Conservation (phyloP, 2,888 invertebrate species). For the Vanessa cardui region DNA sequence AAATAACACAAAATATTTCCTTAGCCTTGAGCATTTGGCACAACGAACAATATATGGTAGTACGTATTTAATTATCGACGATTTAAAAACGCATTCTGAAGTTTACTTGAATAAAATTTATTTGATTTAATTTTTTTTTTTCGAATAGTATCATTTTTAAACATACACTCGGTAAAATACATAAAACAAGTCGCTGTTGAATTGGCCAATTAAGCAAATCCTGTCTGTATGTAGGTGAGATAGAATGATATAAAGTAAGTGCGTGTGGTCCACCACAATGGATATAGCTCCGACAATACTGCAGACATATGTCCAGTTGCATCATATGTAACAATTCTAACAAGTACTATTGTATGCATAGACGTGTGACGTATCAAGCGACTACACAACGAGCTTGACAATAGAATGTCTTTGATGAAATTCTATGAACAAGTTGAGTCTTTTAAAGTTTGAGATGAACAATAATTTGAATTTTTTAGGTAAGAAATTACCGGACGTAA, state of each 20-base stretch:
- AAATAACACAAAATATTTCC: too few relatives aligned
- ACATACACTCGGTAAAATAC: too few relatives aligned
- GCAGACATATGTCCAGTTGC: slow-evolving; percentile 3
- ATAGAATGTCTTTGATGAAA: not conserved
- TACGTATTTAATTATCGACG: too few relatives aligned
- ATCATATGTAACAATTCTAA: slow-evolving; percentile 22
- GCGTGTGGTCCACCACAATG: slow-evolving; percentile 6
- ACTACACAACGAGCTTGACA: not conserved
- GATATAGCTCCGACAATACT: not conserved
- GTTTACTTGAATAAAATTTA: too few relatives aligned
- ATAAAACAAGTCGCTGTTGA: not conserved
- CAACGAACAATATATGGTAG: too few relatives aligned
- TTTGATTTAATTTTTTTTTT: too few relatives aligned
- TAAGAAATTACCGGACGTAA: not conserved
- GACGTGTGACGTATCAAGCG: slow-evolving; percentile 5
- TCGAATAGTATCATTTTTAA: too few relatives aligned
- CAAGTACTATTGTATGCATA: slow-evolving; percentile 35
- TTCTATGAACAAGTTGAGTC: not conserved
- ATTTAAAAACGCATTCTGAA: too few relatives aligned
- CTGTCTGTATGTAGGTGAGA: not conserved
- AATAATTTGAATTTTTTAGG: not conserved
- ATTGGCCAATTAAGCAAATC: slow-evolving; percentile 1
- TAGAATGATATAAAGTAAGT: not conserved
- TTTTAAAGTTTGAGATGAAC: not conserved
- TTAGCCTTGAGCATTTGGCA: too few relatives aligned